Base-by-base conservation (phyloP, 2,113 vertebrate species). In the Cyanoramphus novaezelandiae region DNA sequence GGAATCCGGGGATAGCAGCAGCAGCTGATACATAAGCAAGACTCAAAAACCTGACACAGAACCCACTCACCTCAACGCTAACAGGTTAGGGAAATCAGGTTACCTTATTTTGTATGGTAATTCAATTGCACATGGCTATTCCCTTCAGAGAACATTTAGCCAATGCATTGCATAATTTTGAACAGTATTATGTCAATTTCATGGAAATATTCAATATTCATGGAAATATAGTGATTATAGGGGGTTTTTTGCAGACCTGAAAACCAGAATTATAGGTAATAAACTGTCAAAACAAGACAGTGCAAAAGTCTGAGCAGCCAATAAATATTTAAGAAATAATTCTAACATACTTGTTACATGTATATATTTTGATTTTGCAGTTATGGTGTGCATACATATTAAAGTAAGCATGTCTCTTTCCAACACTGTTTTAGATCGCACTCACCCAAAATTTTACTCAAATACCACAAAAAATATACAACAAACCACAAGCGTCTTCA, bases 41-140 rank as follows among this genome's bases (percentile, higher is more conserved):
- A 20, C 46, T 88, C 31, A 52, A 39, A 82, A 88, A 77, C 23
- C 7, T n/a, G 19, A 33, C 33, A 25, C 5, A 57, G 65, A 59
- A 57, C 3, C 2, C 13, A 35, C 28, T 75, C 70, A 17, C 2
- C 0, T 10, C 12, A 12, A 31, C 1, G 0, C 2, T 52, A 20
- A 44, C 13, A 68, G 33, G 13, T 59, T 59, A 10, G 13, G 33
- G 59, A 52, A 75, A 86, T 71, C 19, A 0, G 0, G 4, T 43
- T 50, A 35, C 24, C 0, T 9, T 52, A 1, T 72, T 80, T 87
- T 7, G 10, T 55, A 1, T 7, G 4, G 47, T 33, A 47, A 47
- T 14, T 47, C 23, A 90, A 69, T 29, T 43, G 33, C 13, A 60
- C 12, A 8, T 6, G 29, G 13, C 46, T 90, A 16, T 10, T 59